Conservation (phyloP, 2,888 invertebrate species). For the Brachypterus glaber region DNA sequence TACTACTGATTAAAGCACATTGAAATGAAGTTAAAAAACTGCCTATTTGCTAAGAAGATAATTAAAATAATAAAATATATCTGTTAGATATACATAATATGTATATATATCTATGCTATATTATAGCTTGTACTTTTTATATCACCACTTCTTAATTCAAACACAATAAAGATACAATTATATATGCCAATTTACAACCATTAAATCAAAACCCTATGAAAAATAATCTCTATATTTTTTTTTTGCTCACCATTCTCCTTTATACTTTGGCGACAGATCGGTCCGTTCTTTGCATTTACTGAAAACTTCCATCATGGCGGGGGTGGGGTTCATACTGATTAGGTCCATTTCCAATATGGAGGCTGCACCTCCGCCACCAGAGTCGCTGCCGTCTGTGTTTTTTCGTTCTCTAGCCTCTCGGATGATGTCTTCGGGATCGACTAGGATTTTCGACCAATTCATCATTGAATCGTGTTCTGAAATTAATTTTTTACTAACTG, state of each 20-base stretch:
- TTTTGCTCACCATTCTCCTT: slow-evolving; percentile 30
- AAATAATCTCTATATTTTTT: slow-evolving; percentile 3
- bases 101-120: no score
- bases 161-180: no score
- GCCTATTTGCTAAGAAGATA: no score
- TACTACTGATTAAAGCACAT: no score
- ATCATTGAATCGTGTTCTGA: slow-evolving; percentile 40
- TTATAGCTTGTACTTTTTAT: no score
- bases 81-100: no score
- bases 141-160: no score
- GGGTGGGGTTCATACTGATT: slow-evolving; percentile 52
- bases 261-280: slow-evolving; percentile 33
- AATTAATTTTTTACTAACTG: no score
- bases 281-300: slow-evolving; percentile 50
- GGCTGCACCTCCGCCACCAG: slow-evolving; percentile 38
- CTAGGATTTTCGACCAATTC: slow-evolving; percentile 58
- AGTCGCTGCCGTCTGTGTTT: slow-evolving; percentile 40
- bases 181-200: no score
- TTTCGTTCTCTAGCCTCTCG: slow-evolving; percentile 42
- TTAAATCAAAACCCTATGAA: no score
- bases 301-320: slow-evolving; percentile 61
- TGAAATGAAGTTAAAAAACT: no score
- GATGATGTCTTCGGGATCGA: slow-evolving; percentile 53
- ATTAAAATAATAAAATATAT: no score
- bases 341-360: slow-evolving; percentile 40